Evolutionary conservation across 2,888 invertebrate species (phyloP).

Genomic region (Tinea trinotella): DNA sequence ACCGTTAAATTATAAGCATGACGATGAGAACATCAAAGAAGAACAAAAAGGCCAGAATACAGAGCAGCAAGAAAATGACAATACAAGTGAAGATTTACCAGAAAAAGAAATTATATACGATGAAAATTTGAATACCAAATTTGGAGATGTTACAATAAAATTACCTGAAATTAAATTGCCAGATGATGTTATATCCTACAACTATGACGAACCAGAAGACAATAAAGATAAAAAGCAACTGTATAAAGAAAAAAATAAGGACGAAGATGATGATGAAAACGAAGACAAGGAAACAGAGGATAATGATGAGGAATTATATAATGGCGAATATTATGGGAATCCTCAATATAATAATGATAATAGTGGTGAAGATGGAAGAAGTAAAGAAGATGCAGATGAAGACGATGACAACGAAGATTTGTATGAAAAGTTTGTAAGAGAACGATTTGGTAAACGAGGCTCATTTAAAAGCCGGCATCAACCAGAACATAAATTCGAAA

Average conservation of each 20-base stretch:
- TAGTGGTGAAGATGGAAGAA: slow-evolving; percentile 20
- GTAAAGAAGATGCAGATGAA: slow-evolving; percentile 31
- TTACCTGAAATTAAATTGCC: slow-evolving; percentile 63
- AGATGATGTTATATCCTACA: slow-evolving; percentile 53
- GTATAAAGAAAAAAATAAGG: slow-evolving; percentile 24
- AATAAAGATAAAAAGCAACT: no score
- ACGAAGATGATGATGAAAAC: slow-evolving; percentile 27
- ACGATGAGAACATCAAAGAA: slow-evolving; percentile 27
- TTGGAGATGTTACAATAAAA: slow-evolving; percentile 52
- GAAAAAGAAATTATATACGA: slow-evolving; percentile 42
- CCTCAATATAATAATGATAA: slow-evolving; percentile 23
- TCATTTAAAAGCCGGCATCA: slow-evolving; percentile 40
- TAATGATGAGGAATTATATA: slow-evolving; percentile 26
- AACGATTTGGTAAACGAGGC: slow-evolving; percentile 55
- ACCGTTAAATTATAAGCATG: slow-evolving; percentile 56
- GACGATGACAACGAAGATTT: slow-evolving; percentile 45
- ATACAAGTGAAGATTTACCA: slow-evolving; percentile 36
- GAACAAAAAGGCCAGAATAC: slow-evolving; percentile 24
- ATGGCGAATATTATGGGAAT: slow-evolving; percentile 23
- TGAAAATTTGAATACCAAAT: slow-evolving; percentile 53
- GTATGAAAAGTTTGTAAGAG: slow-evolving; percentile 62
- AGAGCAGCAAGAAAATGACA: slow-evolving; percentile 30
- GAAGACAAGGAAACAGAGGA: slow-evolving; percentile 27
- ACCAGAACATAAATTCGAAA: slow-evolving; percentile 36
- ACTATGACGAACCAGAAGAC: slow-evolving; percentile 35